phyloP scores from a whole-genome alignment of 2,797 vertebrate genomes.

The Myripristis murdjan region DNA sequence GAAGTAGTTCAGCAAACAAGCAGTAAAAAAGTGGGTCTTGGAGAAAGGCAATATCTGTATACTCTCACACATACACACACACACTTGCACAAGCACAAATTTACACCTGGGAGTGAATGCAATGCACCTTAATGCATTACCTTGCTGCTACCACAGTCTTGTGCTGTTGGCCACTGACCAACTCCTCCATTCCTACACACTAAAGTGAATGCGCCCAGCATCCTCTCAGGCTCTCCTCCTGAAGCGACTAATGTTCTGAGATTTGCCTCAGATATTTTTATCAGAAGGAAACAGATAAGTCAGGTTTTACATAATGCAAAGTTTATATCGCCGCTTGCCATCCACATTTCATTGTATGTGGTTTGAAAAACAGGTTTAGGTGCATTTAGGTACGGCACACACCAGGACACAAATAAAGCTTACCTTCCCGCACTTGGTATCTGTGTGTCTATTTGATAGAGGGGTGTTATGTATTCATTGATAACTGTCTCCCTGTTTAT shows the following conservation, averaged over 20 bases:
- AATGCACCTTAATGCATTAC: slow-evolving; percentile 37
- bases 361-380: slow-evolving; percentile 21
- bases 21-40: slow-evolving; percentile 21
- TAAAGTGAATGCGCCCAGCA: slow-evolving; percentile 40
- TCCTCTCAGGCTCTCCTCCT: slow-evolving; percentile 41
- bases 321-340: not conserved
- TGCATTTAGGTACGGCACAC: slow-evolving; percentile 37
- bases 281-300: slow-evolving; percentile 3
- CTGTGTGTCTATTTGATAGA: no score
- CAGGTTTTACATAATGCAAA: slow-evolving; percentile 4
- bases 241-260: slow-evolving; percentile 42
- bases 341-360: not conserved
- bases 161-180: slow-evolving; percentile 34
- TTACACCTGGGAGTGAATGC: slow-evolving; percentile 44
- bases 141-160: slow-evolving; percentile 3
- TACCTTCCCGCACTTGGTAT: not conserved
- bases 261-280: slow-evolving; percentile 30
- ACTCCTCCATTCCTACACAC: slow-evolving; percentile 10
- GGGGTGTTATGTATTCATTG: no score
- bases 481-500: no score
- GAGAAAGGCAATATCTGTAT: slow-evolving; percentile 22
- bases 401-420: slow-evolving; percentile 23
- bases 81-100: slow-evolving; percentile 18
- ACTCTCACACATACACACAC: not conserved
- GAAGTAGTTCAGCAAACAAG: slow-evolving; percentile 42